Evolutionary conservation across 2,888 invertebrate species (phyloP).

Genomic region (Allygus modestus): DNA sequence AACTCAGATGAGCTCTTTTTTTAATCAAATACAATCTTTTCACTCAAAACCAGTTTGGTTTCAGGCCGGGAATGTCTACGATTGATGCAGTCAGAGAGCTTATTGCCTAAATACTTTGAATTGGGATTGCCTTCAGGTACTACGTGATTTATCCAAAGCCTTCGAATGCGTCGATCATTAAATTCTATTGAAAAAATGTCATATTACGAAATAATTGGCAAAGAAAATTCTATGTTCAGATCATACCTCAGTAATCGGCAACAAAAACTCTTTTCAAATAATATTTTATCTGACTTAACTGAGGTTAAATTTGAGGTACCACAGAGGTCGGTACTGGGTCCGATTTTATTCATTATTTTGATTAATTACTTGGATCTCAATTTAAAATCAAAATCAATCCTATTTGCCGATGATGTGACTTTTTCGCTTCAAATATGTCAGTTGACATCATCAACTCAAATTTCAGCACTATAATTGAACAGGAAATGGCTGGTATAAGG

Average conservation of each 20-base stretch:
- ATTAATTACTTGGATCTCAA: neutral
- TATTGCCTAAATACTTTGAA: constrained; percentile 22
- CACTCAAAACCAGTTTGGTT: constrained; percentile 29
- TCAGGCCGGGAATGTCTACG: constrained; percentile 34
- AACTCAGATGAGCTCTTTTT: constrained; percentile 5
- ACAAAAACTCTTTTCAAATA: constrained; percentile 18
- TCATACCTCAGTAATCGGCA: constrained; percentile 54
- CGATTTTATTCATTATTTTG: neutral
- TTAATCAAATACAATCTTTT: constrained; percentile 23
- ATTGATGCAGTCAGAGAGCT: constrained; percentile 26
- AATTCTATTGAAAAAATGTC: constrained; percentile 23
- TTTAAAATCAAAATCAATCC: neutral
- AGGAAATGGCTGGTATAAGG: constrained; percentile 2
- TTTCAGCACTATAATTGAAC: neutral
- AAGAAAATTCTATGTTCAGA: neutral
- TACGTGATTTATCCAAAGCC: constrained; percentile 6
- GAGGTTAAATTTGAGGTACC: constrained; percentile 49
- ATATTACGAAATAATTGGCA: constrained; percentile 22
- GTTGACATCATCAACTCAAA: neutral
- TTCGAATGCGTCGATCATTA: constrained; percentile 43
- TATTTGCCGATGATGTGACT: neutral
- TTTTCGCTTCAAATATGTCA: neutral
- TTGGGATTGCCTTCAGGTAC: neutral
- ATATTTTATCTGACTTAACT: neutral
- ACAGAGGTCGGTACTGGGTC: constrained; percentile 47